Base-by-base conservation (phyloP, 2,113 vertebrate genomes). In the Upupa epops region DNA sequence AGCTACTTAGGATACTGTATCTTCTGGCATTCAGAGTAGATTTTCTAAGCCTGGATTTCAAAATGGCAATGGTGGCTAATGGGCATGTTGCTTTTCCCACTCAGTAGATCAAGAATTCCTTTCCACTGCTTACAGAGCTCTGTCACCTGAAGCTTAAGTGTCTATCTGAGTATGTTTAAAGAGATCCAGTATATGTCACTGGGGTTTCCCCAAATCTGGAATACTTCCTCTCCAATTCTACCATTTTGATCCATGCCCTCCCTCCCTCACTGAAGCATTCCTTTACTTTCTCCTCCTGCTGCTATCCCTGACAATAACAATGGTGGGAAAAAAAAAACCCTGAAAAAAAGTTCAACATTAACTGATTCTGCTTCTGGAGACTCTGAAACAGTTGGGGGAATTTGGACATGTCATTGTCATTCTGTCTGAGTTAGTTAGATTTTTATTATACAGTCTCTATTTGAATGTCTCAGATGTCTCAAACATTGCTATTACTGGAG, bases 131-230 rank as follows among this genome's bases (percentile, higher is more conserved):
- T 36, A 2, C 21, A 3, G 0, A 17, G 19, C 40, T 63, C 25
- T 75, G 54, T 24, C 3, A 1, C 25, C 58, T 72, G 49, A 54
- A 59, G 55, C 15, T 86, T 68, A 32, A 76, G 5, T 42, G 46
- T 29, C 54, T 40, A 42, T 11, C 20, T 7, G 17, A n/a, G 69
- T 32, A 17, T 1, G 1, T 32, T 60, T 37, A 72, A 72, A 51
- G 48, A 22, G 7, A 18, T 10, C n/a, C 18, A 3, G 2, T 1
- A 1, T 29, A 0, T 36, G 22, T 26, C 16, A 6, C 54, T 58
- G 55, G 26, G 14, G 29, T 26, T 59, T 80, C 16, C 45, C 14
- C 10, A 9, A 24, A 56, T 10, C 15, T 2, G 66, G 66, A 83
- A 17, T 29, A 10, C 11, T 21, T 55, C 58, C 48, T 26, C 58